These are phyloP conservation scores for Micrasema minimum DNA, from an alignment of 1,140 invertebrate species.

Conservation along the genomic window DNA sequence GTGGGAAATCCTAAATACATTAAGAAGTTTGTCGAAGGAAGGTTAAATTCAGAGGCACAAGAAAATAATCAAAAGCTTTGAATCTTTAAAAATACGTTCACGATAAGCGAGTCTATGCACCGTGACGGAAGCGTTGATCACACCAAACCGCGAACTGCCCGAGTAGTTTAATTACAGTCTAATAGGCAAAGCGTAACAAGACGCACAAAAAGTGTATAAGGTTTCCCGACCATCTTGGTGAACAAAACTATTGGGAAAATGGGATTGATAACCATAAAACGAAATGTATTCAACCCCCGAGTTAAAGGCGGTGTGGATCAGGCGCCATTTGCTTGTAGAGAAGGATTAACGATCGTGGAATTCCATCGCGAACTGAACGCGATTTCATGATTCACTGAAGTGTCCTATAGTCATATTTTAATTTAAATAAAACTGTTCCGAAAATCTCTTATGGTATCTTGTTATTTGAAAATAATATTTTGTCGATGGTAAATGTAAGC, in stretches of 20 bases:
- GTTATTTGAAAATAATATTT: too few relatives aligned
- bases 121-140: conserved; percentile 50
- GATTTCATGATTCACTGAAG: too few relatives aligned
- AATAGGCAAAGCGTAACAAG: conserved; percentile 53
- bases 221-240: conserved; percentile 46
- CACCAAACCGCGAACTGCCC: conserved; percentile 48
- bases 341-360: conserved; percentile 26
- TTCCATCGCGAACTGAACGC: too few relatives aligned
- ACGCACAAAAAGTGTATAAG: conserved; percentile 49
- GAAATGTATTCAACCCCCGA: conserved; percentile 20
- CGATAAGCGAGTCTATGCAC: conserved; percentile 35
- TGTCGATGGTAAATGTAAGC: too few relatives aligned
- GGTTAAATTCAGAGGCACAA: not conserved
- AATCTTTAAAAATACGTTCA: conserved; percentile 25
- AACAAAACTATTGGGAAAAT: conserved; percentile 44
- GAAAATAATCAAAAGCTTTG: conserved; percentile 29
- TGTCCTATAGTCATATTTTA: too few relatives aligned
- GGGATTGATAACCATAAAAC: conserved; percentile 53
- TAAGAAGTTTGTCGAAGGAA: too few relatives aligned
- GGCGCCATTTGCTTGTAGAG: conserved; percentile 17
- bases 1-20: not conserved
- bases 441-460: too few relatives aligned
- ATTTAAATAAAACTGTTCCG: too few relatives aligned
- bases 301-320: not conserved
- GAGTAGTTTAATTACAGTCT: conserved; percentile 52